These are phyloP conservation scores for Trichoplusia ni DNA, from an alignment of 1,140 invertebrate genomes.

Conservation along the genomic window DNA sequence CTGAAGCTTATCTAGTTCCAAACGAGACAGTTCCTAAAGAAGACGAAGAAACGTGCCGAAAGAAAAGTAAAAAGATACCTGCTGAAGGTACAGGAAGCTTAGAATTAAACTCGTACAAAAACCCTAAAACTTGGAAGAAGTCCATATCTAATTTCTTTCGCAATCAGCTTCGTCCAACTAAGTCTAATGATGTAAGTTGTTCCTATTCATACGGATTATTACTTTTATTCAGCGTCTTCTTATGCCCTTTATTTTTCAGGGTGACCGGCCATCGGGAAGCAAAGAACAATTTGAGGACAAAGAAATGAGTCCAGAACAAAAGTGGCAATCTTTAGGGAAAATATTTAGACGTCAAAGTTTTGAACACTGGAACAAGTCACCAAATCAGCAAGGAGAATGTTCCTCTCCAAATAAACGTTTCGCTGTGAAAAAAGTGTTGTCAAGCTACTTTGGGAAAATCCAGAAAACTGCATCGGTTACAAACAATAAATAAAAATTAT, in stretches of 20 bases:
- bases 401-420: slow-evolving; percentile 62
- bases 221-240: neutral
- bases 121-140: slow-evolving; percentile 72
- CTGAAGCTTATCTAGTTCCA: slow-evolving; percentile 56
- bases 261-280: slow-evolving; percentile 63
- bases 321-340: slow-evolving; percentile 77
- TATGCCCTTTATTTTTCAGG: slow-evolving; percentile 49
- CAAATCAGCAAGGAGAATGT: slow-evolving; percentile 60
- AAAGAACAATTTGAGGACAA: slow-evolving; percentile 65
- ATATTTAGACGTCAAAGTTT: slow-evolving; percentile 73
- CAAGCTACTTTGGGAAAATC: slow-evolving; percentile 61
- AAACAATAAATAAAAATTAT: slow-evolving; percentile 52
- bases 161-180: slow-evolving; percentile 67
- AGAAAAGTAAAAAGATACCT: slow-evolving; percentile 57
- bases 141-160: slow-evolving; percentile 73
- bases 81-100: slow-evolving; percentile 55
- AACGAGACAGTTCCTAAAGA: slow-evolving; percentile 54
- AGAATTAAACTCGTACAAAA: slow-evolving; percentile 67
- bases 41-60: slow-evolving; percentile 48
- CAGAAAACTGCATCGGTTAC: slow-evolving; percentile 44
- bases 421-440: slow-evolving; percentile 70
- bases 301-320: slow-evolving; percentile 66
- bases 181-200: slow-evolving; percentile 70
- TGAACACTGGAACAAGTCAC: slow-evolving; percentile 62
- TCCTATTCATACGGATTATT: neutral